phyloP scores from a whole-genome alignment of 2,113 vertebrate genomes.

The Dicerorhinus sumatrensis region DNA sequence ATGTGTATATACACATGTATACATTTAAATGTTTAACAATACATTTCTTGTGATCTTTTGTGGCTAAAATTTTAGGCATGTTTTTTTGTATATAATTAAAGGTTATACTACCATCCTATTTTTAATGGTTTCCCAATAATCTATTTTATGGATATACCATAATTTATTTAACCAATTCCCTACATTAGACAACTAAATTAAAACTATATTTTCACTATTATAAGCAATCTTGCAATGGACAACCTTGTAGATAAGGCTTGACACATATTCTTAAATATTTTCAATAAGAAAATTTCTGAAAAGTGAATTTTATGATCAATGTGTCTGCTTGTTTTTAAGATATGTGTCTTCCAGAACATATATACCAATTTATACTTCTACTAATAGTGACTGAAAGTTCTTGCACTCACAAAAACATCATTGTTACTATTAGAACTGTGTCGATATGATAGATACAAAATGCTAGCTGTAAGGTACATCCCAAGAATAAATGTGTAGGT shows the following conservation, averaged over 20 bases:
- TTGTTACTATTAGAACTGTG: neutral
- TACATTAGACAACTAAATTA: neutral
- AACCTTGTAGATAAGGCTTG: neutral
- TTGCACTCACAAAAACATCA: neutral
- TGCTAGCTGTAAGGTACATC: neutral
- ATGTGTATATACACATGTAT: neutral
- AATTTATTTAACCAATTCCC: neutral
- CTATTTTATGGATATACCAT: neutral
- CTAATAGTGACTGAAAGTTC: neutral
- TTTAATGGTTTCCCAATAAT: conserved; percentile 24
- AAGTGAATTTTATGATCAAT: neutral
- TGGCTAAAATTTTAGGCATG: neutral
- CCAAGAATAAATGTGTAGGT: neutral
- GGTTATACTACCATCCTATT: neutral
- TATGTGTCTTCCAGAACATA: neutral
- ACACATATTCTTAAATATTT: neutral
- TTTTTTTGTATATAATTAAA: neutral
- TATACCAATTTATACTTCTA: neutral
- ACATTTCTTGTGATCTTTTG: neutral
- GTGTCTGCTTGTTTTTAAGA: neutral
- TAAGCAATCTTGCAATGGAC: neutral
- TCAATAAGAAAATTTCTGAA: conserved; percentile 43
- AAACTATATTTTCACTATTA: neutral
- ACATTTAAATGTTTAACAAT: neutral
- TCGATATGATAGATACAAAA: neutral